Evolutionary conservation across 2,113 vertebrate genomes (phyloP).

Genomic region (Pelecanus crispus): DNA sequence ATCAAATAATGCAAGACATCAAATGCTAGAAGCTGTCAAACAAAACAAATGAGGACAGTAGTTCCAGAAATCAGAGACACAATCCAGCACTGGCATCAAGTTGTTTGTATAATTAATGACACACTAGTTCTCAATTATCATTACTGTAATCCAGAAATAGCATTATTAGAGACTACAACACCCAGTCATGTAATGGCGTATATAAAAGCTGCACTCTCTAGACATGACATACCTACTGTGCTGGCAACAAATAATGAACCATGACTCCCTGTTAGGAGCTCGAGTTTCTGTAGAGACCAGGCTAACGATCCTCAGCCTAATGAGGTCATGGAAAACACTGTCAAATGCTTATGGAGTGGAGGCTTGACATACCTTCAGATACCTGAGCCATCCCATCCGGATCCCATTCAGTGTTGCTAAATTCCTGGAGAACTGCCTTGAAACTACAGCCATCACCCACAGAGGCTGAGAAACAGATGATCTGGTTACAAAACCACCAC

Average conservation of each 20-base stretch:
- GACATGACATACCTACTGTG: conserved; percentile 55
- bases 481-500: not conserved
- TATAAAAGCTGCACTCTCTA: not conserved
- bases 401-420: not conserved
- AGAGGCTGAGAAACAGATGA: not conserved
- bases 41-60: conserved; percentile 31
- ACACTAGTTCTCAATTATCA: conserved; percentile 42
- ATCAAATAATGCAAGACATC: not conserved
- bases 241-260: not conserved
- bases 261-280: not conserved
- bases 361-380: conserved; percentile 15
- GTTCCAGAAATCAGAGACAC: conserved; percentile 33
- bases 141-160: conserved; percentile 39
- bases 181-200: conserved; percentile 13
- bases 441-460: not conserved
- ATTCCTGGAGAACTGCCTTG: not conserved
- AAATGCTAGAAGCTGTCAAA: conserved; percentile 6
- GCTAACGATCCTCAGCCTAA: not conserved
- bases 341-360: conserved; percentile 2
- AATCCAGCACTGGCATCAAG: not conserved
- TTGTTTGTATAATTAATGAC: conserved; percentile 55
- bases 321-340: conserved; percentile 42
- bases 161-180: not conserved
- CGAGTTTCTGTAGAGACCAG: not conserved
- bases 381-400: conserved; percentile 4